Percentiles rank a stretch among this genome's conserved stretches.
Evolutionary conservation across 1,140 invertebrate genomes (phyloP).

Genomic region (Drosophila subpulchrella): DNA sequence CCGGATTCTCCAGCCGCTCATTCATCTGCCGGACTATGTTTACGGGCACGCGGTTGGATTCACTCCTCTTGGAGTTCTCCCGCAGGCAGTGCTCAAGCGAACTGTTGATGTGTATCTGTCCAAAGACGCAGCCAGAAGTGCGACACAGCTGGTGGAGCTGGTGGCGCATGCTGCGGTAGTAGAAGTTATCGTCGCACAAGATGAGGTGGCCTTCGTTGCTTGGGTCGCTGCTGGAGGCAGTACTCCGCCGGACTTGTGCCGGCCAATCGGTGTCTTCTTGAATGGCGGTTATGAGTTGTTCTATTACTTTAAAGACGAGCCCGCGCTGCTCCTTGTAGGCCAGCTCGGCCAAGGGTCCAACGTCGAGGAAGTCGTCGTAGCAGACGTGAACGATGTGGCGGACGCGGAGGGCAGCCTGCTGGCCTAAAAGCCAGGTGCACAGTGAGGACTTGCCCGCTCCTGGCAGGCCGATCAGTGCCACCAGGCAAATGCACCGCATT

Average conservation of each 20-base stretch:
- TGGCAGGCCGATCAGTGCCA: slow-evolving; percentile 69
- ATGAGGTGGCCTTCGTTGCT: slow-evolving; percentile 31
- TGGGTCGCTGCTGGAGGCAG: not conserved
- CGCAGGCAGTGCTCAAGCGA: slow-evolving; percentile 25
- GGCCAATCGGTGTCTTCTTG: slow-evolving; percentile 6
- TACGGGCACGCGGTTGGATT: slow-evolving; percentile 18
- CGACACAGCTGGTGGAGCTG: slow-evolving; percentile 62
- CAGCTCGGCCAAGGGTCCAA: not conserved
- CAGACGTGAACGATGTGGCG: slow-evolving; percentile 66
- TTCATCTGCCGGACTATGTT: slow-evolving; percentile 55
- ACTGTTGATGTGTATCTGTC: slow-evolving; percentile 52
- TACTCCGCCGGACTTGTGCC: not conserved
- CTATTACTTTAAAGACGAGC: slow-evolving; percentile 27
- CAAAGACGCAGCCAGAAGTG: slow-evolving; percentile 33
- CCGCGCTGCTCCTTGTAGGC: slow-evolving; percentile 55
- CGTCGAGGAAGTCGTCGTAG: slow-evolving; percentile 64
- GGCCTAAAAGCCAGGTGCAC: slow-evolving; percentile 48
- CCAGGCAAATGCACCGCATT: slow-evolving; percentile 60
- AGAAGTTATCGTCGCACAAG: slow-evolving; percentile 77
- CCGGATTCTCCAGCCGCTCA: slow-evolving; percentile 47
- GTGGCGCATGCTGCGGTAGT: slow-evolving; percentile 76
- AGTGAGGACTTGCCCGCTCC: slow-evolving; percentile 65
- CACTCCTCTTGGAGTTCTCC: slow-evolving; percentile 38
- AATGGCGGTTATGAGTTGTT: slow-evolving; percentile 39
- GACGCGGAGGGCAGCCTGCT: slow-evolving; percentile 1